A percentile compares a stretch with the other conserved stretches of the same genome.
phyloP scores from a whole-genome alignment of 2,797 vertebrate genomes.

The Sebastiscus tertius region DNA sequence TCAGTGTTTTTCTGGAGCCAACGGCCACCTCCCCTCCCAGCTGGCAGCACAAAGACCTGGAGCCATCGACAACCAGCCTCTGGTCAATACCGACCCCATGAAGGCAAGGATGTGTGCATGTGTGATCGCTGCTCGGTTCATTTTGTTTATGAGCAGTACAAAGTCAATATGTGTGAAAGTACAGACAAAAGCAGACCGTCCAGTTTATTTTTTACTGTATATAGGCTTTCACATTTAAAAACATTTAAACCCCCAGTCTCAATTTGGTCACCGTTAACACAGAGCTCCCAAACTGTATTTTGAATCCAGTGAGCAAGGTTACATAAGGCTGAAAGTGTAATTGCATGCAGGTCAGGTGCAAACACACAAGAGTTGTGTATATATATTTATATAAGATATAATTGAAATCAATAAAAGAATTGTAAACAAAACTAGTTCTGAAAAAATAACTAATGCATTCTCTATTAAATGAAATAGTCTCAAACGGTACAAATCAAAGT shows the following conservation, averaged over 20 bases:
- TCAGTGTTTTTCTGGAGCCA: slow-evolving; percentile 92
- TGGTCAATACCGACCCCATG: slow-evolving; percentile 92
- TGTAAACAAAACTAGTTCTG: not conserved
- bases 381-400: not conserved
- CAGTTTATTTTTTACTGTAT: not conserved
- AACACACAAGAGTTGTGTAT: not conserved
- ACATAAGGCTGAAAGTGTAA: not conserved
- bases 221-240: not conserved
- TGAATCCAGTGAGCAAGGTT: not conserved
- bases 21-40: slow-evolving; percentile 89
- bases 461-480: not conserved
- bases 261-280: not conserved
- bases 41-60: slow-evolving; percentile 93
- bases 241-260: too few species aligned
- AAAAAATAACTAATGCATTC: not conserved
- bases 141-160: not conserved
- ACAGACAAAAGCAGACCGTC: not conserved
- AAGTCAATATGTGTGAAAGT: not conserved
- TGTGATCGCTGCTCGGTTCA: not conserved
- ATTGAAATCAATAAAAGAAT: not conserved
- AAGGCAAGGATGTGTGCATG: slow-evolving; percentile 82
- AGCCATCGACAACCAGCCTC: slow-evolving; percentile 96
- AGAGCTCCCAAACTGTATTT: not conserved
- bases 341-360: not conserved
- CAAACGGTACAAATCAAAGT: not conserved